Percentiles rank a stretch among this genome's conserved stretches.
phyloP scores from a whole-genome alignment of 2,888 invertebrate species.

The Acanthacorydalis orientalis region DNA sequence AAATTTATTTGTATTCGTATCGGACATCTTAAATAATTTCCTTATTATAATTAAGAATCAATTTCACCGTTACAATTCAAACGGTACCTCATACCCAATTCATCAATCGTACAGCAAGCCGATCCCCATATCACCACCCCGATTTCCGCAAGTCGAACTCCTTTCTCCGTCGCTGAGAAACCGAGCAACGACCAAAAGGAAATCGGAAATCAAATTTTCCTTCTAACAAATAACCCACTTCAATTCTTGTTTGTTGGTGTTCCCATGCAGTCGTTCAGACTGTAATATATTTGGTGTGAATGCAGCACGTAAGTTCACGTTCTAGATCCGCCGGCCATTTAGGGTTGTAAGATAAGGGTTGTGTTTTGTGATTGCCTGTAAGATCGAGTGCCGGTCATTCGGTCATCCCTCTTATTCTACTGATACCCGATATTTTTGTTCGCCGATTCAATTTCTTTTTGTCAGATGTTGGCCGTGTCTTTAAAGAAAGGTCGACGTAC shows the following conservation, averaged over 20 bases:
- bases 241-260: constrained; percentile 23
- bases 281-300: constrained; percentile 13
- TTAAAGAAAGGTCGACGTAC: too few species aligned
- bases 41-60: too few species aligned
- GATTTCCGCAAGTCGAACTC: too few species aligned
- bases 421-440: not conserved
- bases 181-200: not conserved
- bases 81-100: too few species aligned
- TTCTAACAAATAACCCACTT: constrained; percentile 25
- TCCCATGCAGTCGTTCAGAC: constrained; percentile 15
- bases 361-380: constrained; percentile 18
- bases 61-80: too few species aligned
- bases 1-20: too few species aligned
- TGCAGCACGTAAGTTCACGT: not conserved
- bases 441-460: too few species aligned
- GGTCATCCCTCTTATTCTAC: constrained; percentile 15
- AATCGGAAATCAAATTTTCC: constrained; percentile 18
- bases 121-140: too few species aligned
- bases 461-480: too few species aligned
- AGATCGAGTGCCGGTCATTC: constrained; percentile 23
- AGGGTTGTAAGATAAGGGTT: constrained; percentile 3
- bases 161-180: not conserved
- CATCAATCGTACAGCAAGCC: too few species aligned
- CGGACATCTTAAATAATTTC: too few species aligned
- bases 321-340: not conserved